Base-by-base conservation (phyloP, 2,113 vertebrate genomes). In the Gopherus evgoodei region DNA sequence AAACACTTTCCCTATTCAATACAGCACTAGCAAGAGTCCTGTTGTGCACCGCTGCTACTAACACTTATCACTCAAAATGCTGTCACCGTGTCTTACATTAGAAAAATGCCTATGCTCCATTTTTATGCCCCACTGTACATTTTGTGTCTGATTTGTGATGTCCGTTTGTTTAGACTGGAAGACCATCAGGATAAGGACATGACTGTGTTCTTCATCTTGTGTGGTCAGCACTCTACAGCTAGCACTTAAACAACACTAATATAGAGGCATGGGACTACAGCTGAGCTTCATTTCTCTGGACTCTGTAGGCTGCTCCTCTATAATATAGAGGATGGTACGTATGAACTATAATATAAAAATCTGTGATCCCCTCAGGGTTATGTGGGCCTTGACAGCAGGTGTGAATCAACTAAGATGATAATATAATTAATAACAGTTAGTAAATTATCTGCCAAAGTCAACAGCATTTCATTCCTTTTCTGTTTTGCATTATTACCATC, bases 91-190 rank as follows among this genome's bases (percentile, higher is more conserved):
- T 38, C 80, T 0, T 47, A 27, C 2, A n/a, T 8, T 24, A 19
- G 59, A 82, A 25, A 5, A 1, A 2, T 3, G 1, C 1, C 6
- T 44, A 3, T 42, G 2, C 0, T 72, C 2, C 5, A 47, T 1
- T 53, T 27, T 44, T 3, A 1, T 72, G 3, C 13, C 21, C 2
- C 31, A 5, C 81, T 38, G 5, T 16, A 44, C 2, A 11, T 78
- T 24, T n/a, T 35, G 14, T n/a, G 12, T 16, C 44, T 72, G 38
- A 81, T 21, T 5, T 82, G 22, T 11, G 53, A 25, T 8, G 35
- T 6, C 17, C 1, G 3, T 2, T 35, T 86, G 84, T 79, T 89
- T 2, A 62, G 62, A 83, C 25, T 3, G 78, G 53, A 59, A 90
- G 50, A 11, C 47, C 31, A 59, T 1, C 5, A 85, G 12, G 2